These are phyloP conservation scores for Grammomys surdaster DNA, from an alignment of 2,113 vertebrate species.

Conservation along the genomic window DNA sequence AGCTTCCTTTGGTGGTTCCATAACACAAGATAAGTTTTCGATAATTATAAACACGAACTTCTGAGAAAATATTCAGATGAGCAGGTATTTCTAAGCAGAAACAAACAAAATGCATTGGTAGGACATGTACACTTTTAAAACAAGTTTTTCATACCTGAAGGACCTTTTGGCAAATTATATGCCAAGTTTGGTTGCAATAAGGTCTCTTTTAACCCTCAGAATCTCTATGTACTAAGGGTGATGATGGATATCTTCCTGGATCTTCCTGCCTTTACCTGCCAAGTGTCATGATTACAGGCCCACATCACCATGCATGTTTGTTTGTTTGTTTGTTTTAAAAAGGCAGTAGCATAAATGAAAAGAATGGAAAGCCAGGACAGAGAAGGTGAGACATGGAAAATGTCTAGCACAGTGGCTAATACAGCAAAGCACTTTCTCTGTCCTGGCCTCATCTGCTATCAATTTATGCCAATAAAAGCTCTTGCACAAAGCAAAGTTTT, in stretches of 20 bases:
- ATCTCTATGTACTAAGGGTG: background rate
- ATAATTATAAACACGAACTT: conserved; percentile 98
- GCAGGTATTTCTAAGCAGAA: conserved; percentile 93
- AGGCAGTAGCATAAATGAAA: conserved; percentile 7
- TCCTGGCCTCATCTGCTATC: background rate
- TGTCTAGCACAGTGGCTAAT: background rate
- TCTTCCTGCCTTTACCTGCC: background rate
- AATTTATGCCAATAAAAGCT: background rate
- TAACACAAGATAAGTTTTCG: conserved; percentile 98
- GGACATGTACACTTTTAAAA: conserved; percentile 32
- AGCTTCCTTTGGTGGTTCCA: conserved; percentile 97
- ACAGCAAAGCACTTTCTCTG: background rate
- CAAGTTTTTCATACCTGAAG: background rate
- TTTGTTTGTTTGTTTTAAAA: background rate
- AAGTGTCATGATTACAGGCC: background rate
- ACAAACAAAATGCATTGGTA: conserved; percentile 62
- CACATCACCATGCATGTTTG: background rate
- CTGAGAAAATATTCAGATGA: conserved; percentile 95
- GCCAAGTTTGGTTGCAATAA: background rate
- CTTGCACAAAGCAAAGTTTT: background rate
- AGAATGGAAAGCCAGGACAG: background rate
- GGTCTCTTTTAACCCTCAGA: background rate
- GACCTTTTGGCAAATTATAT: conserved; percentile 31
- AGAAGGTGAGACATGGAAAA: background rate
- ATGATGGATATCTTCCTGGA: background rate